phyloP scores from a whole-genome alignment of 2,888 invertebrate genomes.

The Anticlea derivata region DNA sequence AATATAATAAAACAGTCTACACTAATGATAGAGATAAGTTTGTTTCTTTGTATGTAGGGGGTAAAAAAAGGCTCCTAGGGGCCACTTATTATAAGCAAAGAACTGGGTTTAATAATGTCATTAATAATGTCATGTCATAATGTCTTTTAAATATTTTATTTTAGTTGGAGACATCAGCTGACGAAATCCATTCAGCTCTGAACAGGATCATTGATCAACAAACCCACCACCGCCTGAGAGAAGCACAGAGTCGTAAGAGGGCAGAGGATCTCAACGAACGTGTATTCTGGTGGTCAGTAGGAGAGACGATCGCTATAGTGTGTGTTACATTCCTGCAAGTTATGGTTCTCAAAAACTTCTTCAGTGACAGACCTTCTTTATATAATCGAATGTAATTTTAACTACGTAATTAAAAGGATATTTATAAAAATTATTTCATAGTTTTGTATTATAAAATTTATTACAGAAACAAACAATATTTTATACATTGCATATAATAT shows the following conservation, averaged over 20 bases:
- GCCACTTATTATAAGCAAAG: too few relatives aligned
- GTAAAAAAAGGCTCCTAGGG: too few relatives aligned
- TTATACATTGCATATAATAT: conserved; percentile 9
- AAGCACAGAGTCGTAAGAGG: conserved; percentile 96
- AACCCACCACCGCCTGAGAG: conserved; percentile 97
- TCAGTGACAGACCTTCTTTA: conserved; percentile 82
- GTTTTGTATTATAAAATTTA: conserved; percentile 24
- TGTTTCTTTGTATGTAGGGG: too few relatives aligned
- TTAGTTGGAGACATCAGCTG: conserved; percentile 96
- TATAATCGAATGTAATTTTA: conserved; percentile 74
- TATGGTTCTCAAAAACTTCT: conserved; percentile 95
- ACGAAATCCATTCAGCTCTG: conserved; percentile 94
- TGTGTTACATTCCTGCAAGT: conserved; percentile 96
- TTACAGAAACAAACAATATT: conserved; percentile 20
- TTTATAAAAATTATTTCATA: conserved; percentile 65
- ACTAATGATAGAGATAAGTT: too few relatives aligned
- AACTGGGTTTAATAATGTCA: too few relatives aligned
- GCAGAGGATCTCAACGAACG: conserved; percentile 98
- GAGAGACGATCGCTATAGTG: conserved; percentile 93
- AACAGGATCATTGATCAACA: conserved; percentile 96
- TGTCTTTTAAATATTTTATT: conserved; percentile 21
- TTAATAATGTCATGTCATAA: too few relatives aligned
- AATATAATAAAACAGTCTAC: too few relatives aligned
- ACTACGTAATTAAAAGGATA: conserved; percentile 58
- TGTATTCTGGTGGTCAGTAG: conserved; percentile 96